A percentile compares a stretch with the other conserved stretches of the same genome.
Evolutionary conservation across 2,113 vertebrate genomes (phyloP).

Genomic region (Morone chrysops): DNA sequence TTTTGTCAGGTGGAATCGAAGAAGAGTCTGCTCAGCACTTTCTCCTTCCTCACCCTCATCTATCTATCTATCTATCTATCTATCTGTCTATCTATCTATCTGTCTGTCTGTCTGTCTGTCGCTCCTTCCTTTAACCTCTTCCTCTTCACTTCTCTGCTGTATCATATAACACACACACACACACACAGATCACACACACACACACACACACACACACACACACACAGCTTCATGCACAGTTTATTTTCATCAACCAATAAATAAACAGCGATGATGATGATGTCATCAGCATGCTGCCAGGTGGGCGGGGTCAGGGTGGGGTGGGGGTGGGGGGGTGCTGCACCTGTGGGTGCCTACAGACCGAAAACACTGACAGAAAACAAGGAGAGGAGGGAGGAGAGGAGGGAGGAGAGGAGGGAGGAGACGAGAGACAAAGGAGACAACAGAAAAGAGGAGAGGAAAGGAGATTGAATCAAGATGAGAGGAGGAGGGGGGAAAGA

Average conservation of each 20-base stretch:
- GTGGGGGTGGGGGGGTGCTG: not conserved
- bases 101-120: not conserved
- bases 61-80: slow-evolving; percentile 21
- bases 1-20: slow-evolving; percentile 92
- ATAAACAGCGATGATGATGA: slow-evolving; percentile 53
- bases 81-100: slow-evolving; percentile 10
- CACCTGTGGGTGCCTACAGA: not conserved
- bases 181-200: slow-evolving; percentile 38
- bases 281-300: slow-evolving; percentile 66
- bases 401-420: too few relatives aligned
- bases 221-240: slow-evolving; percentile 12
- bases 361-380: not conserved
- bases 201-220: slow-evolving; percentile 28
- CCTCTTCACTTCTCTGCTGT: not conserved
- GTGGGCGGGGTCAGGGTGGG: slow-evolving; percentile 32
- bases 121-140: too few relatives aligned
- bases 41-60: slow-evolving; percentile 82
- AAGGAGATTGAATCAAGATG: too few relatives aligned
- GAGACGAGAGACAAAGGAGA: too few relatives aligned
- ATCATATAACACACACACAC: not conserved
- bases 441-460: too few relatives aligned
- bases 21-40: slow-evolving; percentile 89
- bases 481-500: not conserved
- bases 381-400: not conserved
- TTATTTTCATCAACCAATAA: slow-evolving; percentile 16